A percentile compares a stretch with the other conserved stretches of the same genome.
These are phyloP conservation scores for Corella eumyota DNA, from an alignment of 23 tunicate species.

Conservation along the genomic window DNA sequence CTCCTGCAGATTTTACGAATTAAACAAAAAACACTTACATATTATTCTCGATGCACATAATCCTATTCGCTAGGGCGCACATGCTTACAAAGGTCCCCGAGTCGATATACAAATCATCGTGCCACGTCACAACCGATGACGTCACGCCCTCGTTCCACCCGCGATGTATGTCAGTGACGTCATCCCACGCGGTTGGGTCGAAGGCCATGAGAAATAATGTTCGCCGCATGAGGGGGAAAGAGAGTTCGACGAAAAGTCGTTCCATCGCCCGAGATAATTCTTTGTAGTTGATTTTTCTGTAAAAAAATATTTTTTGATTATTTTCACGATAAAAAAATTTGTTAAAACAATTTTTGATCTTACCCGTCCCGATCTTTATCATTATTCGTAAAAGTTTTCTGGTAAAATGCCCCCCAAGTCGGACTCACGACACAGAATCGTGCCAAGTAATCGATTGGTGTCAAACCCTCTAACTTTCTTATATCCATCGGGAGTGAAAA, in stretches of 20 bases:
- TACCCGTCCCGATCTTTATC: constrained; percentile 72
- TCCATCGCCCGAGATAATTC: constrained; percentile 60
- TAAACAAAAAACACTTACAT: constrained; percentile 27
- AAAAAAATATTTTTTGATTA: background rate
- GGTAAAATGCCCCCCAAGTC: constrained; percentile 69
- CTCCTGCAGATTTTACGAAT: background rate
- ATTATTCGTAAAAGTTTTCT: constrained; percentile 33
- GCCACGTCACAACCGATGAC: constrained; percentile 13
- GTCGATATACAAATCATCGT: constrained; percentile 19
- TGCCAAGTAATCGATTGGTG: constrained; percentile 45
- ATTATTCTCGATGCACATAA: constrained; percentile 55
- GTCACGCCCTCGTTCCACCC: background rate
- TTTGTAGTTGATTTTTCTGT: constrained; percentile 33
- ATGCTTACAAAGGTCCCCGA: constrained; percentile 45
- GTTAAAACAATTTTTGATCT: background rate
- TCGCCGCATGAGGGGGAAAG: constrained; percentile 43
- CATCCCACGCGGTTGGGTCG: constrained; percentile 11
- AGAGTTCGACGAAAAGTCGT: constrained; percentile 67
- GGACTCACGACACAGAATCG: constrained; percentile 46
- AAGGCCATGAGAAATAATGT: constrained; percentile 42
- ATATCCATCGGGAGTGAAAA: constrained; percentile 61
- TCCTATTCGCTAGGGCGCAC: constrained; percentile 68
- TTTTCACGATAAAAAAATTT: background rate
- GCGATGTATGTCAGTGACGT: background rate
- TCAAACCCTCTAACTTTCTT: constrained; percentile 29